A percentile compares a stretch with the other conserved stretches of the same genome.
Evolutionary conservation across 2,797 vertebrate species (phyloP).

Genomic region (Neomorphus geoffroyi): DNA sequence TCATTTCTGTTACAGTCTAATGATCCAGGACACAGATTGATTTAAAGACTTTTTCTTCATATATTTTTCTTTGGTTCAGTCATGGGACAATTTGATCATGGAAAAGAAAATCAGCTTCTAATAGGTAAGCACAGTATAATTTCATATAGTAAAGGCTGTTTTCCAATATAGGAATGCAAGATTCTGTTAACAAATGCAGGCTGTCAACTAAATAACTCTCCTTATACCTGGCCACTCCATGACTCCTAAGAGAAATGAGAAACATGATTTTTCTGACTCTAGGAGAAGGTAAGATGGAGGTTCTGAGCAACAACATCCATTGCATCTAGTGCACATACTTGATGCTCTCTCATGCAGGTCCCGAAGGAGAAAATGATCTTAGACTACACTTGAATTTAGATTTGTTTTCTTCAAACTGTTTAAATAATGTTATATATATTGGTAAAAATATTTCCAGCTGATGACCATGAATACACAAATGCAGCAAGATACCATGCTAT

Average conservation of each 20-base stretch:
- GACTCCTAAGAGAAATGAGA: background rate
- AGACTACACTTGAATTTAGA: background rate
- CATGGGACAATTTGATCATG: background rate
- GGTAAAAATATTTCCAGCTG: background rate
- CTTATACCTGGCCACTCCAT: background rate
- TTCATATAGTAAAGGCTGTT: background rate
- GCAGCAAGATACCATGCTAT: background rate
- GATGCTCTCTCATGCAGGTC: background rate
- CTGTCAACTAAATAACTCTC: background rate
- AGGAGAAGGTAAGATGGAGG: background rate
- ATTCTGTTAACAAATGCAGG: background rate
- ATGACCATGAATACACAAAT: background rate
- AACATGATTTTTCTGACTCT: background rate
- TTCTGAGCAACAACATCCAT: background rate
- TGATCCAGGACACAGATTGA: background rate
- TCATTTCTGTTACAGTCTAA: background rate
- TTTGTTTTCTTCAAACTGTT: background rate
- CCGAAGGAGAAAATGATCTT: background rate
- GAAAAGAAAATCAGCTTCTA: background rate
- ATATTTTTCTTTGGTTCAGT: background rate
- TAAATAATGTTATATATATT: background rate
- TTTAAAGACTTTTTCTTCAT: background rate
- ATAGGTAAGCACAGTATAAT: background rate
- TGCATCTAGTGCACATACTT: background rate
- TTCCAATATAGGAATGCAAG: background rate